Evolutionary conservation across 37 sponge, comb jelly and placozoan species (phyloP).

Genomic region (Bolinopsis microptera): DNA sequence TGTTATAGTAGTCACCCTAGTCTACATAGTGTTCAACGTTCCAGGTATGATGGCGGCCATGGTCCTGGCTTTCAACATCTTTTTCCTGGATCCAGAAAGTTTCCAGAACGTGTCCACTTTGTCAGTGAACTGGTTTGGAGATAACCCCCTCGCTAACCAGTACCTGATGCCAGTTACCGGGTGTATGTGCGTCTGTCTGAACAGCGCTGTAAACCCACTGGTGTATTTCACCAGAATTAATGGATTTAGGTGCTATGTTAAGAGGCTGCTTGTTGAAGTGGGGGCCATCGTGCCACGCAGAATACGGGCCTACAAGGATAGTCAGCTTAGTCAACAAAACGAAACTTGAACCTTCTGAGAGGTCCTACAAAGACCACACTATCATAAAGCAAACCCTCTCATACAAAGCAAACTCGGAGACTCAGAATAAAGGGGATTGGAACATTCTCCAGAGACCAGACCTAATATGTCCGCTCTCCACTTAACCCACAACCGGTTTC

Average conservation of each 20-base stretch:
- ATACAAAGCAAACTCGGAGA: no score
- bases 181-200: background rate
- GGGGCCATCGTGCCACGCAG: no score
- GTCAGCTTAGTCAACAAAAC: no score
- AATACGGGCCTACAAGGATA: no score
- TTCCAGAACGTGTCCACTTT: background rate
- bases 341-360: no score
- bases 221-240: slow-evolving; percentile 32
- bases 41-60: background rate
- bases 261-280: no score
- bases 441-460: no score
- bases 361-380: no score
- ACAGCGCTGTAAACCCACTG: slow-evolving; percentile 47
- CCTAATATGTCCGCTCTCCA: no score
- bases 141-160: background rate
- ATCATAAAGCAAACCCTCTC: no score
- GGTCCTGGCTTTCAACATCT: background rate
- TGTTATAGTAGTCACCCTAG: background rate
- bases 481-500: no score
- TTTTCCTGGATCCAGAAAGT: background rate
- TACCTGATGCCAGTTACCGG: background rate
- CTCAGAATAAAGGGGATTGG: no score
- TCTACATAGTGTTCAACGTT: background rate
- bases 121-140: background rate
- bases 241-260: background rate